Evolutionary conservation across 35 echinoderm and acorn worm species (phyloP).

Genomic region (Apostichopus japonicus): DNA sequence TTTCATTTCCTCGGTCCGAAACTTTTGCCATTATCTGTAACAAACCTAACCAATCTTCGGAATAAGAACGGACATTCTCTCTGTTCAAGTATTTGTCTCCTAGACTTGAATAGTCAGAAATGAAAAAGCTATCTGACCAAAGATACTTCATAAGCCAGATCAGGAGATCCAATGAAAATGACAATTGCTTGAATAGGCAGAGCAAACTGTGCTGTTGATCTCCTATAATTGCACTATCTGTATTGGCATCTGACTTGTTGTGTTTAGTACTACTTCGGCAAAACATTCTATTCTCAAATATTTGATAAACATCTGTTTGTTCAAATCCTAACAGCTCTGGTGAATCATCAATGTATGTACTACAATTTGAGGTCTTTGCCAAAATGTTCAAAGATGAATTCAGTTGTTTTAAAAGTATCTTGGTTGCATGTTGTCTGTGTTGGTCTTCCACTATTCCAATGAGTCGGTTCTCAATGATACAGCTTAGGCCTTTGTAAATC

Average conservation of each 20-base stretch:
- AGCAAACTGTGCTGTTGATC: background rate
- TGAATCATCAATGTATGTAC: background rate
- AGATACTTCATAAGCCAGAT: background rate
- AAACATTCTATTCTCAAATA: background rate
- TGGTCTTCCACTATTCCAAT: background rate
- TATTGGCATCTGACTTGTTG: background rate
- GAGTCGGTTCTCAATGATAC: background rate
- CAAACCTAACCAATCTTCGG: background rate
- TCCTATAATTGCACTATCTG: background rate
- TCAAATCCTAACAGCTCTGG: background rate
- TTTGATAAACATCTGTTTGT: background rate
- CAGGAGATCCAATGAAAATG: background rate
- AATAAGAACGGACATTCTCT: background rate
- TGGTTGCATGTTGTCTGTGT: background rate
- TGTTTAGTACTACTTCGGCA: background rate
- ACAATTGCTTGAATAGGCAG: background rate
- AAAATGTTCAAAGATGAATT: background rate
- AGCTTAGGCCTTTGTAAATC: background rate
- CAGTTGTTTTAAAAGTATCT: background rate
- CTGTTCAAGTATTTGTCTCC: background rate
- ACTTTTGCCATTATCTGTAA: background rate
- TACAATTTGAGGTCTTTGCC: background rate
- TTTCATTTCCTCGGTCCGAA: background rate
- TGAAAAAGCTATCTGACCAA: constrained; percentile 2
- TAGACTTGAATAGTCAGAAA: background rate